These are phyloP conservation scores for Lethrus apterus DNA, from an alignment of 1,140 invertebrate species.

Conservation along the genomic window DNA sequence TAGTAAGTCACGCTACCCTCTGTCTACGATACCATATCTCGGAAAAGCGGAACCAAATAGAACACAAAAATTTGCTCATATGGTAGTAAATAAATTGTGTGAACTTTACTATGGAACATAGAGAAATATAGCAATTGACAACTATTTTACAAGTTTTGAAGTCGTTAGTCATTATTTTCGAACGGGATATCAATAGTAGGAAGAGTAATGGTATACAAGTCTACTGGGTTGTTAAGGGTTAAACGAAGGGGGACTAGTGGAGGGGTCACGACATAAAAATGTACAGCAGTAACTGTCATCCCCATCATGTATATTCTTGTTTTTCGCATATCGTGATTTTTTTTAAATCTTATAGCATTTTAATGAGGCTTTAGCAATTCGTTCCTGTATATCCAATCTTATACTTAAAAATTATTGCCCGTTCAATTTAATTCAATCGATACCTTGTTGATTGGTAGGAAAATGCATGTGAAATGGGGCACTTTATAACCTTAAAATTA, in stretches of 20 bases:
- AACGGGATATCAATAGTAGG: conserved; percentile 15
- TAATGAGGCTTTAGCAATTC: no score
- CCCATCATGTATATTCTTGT: not conserved
- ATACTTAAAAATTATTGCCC: no score
- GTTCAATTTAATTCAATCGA: no score
- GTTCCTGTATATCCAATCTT: no score
- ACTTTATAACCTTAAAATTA: no score
- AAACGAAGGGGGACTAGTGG: no score
- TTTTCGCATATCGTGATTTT: no score
- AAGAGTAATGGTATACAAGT: conserved; percentile 6
- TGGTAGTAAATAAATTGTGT: conserved; percentile 12
- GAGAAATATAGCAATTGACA: conserved; percentile 16
- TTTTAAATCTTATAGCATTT: no score
- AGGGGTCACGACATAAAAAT: no score
- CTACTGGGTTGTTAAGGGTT: no score
- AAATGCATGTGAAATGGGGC: no score
- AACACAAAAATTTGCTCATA: conserved; percentile 14
- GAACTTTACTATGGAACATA: conserved; percentile 13
- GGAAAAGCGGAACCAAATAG: conserved; percentile 18
- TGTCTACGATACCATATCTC: conserved; percentile 14
- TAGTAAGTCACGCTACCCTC: conserved; percentile 9
- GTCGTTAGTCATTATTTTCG: conserved; percentile 9
- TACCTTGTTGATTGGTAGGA: no score
- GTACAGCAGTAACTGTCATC: conserved; percentile 1
- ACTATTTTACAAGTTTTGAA: conserved; percentile 17